phyloP scores from a whole-genome alignment of 2,113 vertebrate genomes.

The Varanus komodoensis region DNA sequence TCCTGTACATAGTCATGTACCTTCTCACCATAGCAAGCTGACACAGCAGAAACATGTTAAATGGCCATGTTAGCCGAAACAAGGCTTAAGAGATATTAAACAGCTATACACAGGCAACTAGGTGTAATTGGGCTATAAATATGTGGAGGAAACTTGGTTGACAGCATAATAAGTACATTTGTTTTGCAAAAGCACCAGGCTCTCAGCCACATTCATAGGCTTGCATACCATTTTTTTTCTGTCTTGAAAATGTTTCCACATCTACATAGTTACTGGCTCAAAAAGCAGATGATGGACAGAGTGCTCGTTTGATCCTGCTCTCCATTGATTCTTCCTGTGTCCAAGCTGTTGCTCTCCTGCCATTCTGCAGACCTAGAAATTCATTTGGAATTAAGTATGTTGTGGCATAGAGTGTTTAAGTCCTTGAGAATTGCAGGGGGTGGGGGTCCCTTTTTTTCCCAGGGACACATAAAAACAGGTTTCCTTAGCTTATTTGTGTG shows the following conservation, averaged over 20 bases:
- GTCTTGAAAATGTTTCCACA: slow-evolving; percentile 6
- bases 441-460: too few species aligned
- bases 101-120: slow-evolving; percentile 63
- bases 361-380: background rate
- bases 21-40: slow-evolving; percentile 68
- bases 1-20: slow-evolving; percentile 83
- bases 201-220: slow-evolving; percentile 48
- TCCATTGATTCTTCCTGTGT: slow-evolving; percentile 9
- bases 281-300: slow-evolving; percentile 50
- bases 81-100: slow-evolving; percentile 70
- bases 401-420: background rate
- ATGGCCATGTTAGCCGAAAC: slow-evolving; percentile 70
- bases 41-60: slow-evolving; percentile 75
- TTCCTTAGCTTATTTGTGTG: background rate
- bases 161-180: slow-evolving; percentile 65
- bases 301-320: slow-evolving; percentile 3
- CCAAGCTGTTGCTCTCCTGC: slow-evolving; percentile 34
- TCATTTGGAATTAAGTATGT: background rate
- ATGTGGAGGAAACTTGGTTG: slow-evolving; percentile 56
- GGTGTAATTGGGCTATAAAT: slow-evolving; percentile 71
- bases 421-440: background rate
- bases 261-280: slow-evolving; percentile 54
- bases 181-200: slow-evolving; percentile 65
- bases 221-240: slow-evolving; percentile 43
- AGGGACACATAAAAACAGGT: background rate